Evolutionary conservation across 2,888 invertebrate genomes (phyloP), one percentile per base, ranked within the genome.

Genomic region (Platycheirus rosarum): DNA sequence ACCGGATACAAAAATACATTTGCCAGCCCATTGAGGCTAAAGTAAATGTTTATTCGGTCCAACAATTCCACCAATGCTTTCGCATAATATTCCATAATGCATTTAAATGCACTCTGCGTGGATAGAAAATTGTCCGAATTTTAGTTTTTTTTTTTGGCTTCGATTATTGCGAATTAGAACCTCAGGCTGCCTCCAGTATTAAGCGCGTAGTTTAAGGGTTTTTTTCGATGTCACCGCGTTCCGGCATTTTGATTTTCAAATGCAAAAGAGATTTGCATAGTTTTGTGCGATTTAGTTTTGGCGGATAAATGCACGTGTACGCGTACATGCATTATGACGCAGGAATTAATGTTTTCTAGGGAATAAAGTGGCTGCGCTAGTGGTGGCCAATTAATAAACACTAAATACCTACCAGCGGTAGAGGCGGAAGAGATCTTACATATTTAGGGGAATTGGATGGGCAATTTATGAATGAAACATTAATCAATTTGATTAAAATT

Each of bases 1-100:
- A 42, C 55, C 35, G 16, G 18, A 53, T 46, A 18, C 48, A 35
- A 76, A 62, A 51, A 18, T 32, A 46, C 18, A 63, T 55, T 63
- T 18, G 20, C 48, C 53, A 35, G 29, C 23, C 70, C 53, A 32
- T 46, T 40, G 48, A 62, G 57, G 60, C 44, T 68, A 74, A 79
- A 75, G 79, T 79, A 79, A 74, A 79, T 79, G 75, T 70, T 80
- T 80, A 80, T 80, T 57, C 75, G 79, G 75, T 65, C 32, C 65
- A 80, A 40, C 57, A 53, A 80, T 70, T 80, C 63, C 69, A 40
- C 35, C 79, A 49, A 75, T 75, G 79, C 65, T 44, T 37, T 55
- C 69, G 79, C 69, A 79, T 80, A 70, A 75, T n/a, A n/a, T 80
- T 80, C 40, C 69, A 75, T 79, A 65, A 79, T 46, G 20, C 62